Evolutionary conservation across 2,888 invertebrate species (phyloP).

Genomic region (Scrobipalpa atriplicella): DNA sequence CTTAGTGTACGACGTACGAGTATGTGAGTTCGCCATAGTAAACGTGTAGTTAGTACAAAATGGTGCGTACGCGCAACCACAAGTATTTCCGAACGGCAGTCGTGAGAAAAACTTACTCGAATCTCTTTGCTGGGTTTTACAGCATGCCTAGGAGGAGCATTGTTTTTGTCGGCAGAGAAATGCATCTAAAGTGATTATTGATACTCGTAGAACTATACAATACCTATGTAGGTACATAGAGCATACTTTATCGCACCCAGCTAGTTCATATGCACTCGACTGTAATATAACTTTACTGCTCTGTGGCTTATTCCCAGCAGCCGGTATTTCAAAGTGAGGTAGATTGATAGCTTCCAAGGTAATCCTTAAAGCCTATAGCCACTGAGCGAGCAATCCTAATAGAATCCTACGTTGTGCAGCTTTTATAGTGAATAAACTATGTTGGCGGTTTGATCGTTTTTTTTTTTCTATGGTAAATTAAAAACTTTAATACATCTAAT

Average conservation of each 20-base stretch:
- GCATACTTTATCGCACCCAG: not conserved
- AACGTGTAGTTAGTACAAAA: too few relatives aligned
- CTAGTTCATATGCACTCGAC: not conserved
- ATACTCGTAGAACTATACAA: not conserved
- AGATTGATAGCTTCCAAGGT: constrained; percentile 1
- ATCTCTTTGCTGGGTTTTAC: too few relatives aligned
- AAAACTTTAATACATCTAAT: too few relatives aligned
- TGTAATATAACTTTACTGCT: not conserved
- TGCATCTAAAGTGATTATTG: too few relatives aligned
- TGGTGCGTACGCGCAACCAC: too few relatives aligned
- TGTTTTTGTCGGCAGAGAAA: too few relatives aligned
- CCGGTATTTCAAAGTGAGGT: constrained; percentile 10
- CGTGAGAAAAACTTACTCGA: too few relatives aligned
- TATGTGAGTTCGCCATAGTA: too few relatives aligned
- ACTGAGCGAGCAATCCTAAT: constrained; percentile 33
- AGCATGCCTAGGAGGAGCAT: too few relatives aligned
- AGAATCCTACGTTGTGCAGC: constrained; percentile 26
- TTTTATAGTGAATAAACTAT: constrained; percentile 10
- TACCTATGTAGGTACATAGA: not conserved
- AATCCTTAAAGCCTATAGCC: constrained; percentile 7
- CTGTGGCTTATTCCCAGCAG: constrained; percentile 2
- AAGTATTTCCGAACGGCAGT: too few relatives aligned
- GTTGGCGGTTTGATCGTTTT: not conserved
- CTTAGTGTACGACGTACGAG: too few relatives aligned
- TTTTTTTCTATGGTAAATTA: too few relatives aligned